Conservation (phyloP, 2,888 invertebrate genomes). For the Drosophila pseudotakahashii region DNA sequence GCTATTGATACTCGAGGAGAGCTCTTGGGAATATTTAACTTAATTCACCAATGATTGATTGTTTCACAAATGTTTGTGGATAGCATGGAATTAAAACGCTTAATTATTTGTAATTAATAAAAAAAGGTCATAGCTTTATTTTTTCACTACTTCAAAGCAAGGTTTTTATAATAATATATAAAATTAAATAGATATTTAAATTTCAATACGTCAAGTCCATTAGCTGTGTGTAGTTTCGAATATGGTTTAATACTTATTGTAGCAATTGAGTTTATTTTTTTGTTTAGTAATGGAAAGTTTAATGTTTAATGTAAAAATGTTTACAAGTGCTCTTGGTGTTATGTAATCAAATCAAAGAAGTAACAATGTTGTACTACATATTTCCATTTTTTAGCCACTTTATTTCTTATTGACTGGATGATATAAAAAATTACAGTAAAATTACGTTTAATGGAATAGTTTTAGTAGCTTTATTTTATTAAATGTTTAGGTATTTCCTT, state of each 20-base stretch:
- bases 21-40: conserved; percentile 34
- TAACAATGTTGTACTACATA: background rate
- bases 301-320: too few relatives aligned
- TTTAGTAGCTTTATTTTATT: too few relatives aligned
- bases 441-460: too few relatives aligned
- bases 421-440: too few relatives aligned
- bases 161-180: background rate
- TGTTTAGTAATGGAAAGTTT: background rate
- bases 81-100: background rate
- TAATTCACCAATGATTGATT: conserved; percentile 26
- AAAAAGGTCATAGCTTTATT: background rate
- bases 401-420: too few relatives aligned
- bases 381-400: background rate
- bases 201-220: background rate
- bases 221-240: background rate
- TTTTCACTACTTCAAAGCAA: background rate
- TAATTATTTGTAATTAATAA: conserved; percentile 14
- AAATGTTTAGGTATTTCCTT: too few relatives aligned
- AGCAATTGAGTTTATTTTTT: background rate
- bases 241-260: background rate
- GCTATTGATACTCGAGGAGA: conserved; percentile 22
- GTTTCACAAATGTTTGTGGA: conserved; percentile 25
- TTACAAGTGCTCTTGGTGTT: background rate
- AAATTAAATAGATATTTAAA: too few relatives aligned
- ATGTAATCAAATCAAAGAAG: background rate